Percentiles rank a stretch among this genome's conserved stretches.
These are phyloP conservation scores for Drosophila subquinaria DNA, from an alignment of 2,888 invertebrate species.

Conservation along the genomic window DNA sequence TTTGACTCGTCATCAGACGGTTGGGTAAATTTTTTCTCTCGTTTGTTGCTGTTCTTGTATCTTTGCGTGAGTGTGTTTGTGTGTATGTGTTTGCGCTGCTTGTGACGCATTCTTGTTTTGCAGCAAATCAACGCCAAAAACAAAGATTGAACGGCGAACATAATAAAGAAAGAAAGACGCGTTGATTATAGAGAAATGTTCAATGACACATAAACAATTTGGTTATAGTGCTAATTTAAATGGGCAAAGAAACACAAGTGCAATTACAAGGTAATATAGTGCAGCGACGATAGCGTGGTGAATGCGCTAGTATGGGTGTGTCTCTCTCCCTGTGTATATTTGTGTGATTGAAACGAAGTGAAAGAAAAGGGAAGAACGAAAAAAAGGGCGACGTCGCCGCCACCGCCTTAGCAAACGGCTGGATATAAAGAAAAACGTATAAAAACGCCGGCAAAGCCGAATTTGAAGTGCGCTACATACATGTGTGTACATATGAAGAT, in stretches of 20 bases:
- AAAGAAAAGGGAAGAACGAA: slow-evolving; percentile 55
- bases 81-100: slow-evolving; percentile 53
- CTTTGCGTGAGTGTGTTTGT: slow-evolving; percentile 42
- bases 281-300: slow-evolving; percentile 37
- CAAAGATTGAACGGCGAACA: slow-evolving; percentile 47
- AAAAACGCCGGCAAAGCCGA: slow-evolving; percentile 76
- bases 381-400: slow-evolving; percentile 75
- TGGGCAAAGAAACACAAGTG: slow-evolving; percentile 40
- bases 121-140: slow-evolving; percentile 61
- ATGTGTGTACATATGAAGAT: slow-evolving; percentile 12
- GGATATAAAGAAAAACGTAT: slow-evolving; percentile 58
- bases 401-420: slow-evolving; percentile 54
- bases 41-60: slow-evolving; percentile 53
- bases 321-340: slow-evolving; percentile 37
- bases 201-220: slow-evolving; percentile 23
- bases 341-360: slow-evolving; percentile 54
- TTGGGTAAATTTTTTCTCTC: slow-evolving; percentile 70
- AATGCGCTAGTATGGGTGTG: slow-evolving; percentile 57
- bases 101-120: slow-evolving; percentile 78
- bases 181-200: slow-evolving; percentile 41
- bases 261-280: slow-evolving; percentile 51
- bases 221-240: slow-evolving; percentile 35
- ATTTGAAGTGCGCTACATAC: slow-evolving; percentile 61
- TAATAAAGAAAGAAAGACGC: slow-evolving; percentile 40
- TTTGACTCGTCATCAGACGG: slow-evolving; percentile 77